A percentile compares a stretch with the other conserved stretches of the same genome.
Conservation (phyloP, 92 coral and sea anemone genomes). For the Heteractis magnifica region DNA sequence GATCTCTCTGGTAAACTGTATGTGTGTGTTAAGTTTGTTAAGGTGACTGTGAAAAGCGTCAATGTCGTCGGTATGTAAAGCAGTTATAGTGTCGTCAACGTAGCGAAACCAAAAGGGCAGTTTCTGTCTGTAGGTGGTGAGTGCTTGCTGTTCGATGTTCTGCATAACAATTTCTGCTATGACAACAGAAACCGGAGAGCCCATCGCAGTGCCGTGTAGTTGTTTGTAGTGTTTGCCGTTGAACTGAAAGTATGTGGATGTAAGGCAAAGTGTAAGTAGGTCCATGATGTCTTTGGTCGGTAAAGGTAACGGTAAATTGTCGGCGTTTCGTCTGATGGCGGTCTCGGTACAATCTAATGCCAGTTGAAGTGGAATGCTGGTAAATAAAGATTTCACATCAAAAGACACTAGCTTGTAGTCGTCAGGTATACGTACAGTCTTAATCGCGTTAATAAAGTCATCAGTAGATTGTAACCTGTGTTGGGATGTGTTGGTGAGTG, state of each 20-base stretch:
- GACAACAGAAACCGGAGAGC: slow-evolving; percentile 28
- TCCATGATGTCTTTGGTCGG: slow-evolving; percentile 10
- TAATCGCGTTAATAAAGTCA: slow-evolving; percentile 40
- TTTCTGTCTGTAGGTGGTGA: not conserved
- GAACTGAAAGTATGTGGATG: slow-evolving; percentile 34
- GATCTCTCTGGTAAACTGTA: slow-evolving; percentile 11
- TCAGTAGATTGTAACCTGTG: slow-evolving; percentile 43
- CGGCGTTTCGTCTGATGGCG: not conserved
- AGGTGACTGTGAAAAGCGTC: slow-evolving; percentile 4
- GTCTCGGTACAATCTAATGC: too few species aligned
- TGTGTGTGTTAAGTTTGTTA: slow-evolving; percentile 4
- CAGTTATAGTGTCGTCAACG: not conserved
- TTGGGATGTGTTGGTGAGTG: slow-evolving; percentile 26
- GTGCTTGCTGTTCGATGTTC: not conserved
- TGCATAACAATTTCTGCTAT: too few species aligned
- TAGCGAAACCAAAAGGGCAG: not conserved
- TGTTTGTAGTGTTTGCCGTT: slow-evolving; percentile 43
- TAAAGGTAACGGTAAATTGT: slow-evolving; percentile 10
- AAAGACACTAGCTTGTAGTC: not conserved
- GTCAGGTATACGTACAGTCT: slow-evolving; percentile 6
- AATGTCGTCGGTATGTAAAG: not conserved
- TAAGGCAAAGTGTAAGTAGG: slow-evolving; percentile 24
- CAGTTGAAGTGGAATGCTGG: too few species aligned
- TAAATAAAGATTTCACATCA: slow-evolving; percentile 46
- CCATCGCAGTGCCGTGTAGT: slow-evolving; percentile 40